phyloP scores from a whole-genome alignment of 2,888 invertebrate genomes.

The Dusona sp. region DNA sequence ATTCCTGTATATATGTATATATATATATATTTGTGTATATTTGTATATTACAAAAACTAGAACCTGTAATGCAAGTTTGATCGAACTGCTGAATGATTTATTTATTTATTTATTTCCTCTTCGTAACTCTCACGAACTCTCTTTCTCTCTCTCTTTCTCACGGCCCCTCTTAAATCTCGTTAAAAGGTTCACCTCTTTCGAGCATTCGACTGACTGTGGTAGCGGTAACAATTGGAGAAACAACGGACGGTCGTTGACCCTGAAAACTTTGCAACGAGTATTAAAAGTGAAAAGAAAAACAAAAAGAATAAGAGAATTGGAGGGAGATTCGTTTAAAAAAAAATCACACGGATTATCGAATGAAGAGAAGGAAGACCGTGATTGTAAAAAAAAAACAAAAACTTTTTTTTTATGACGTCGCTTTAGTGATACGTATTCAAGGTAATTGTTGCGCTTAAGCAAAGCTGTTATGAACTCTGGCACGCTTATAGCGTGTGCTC shows the following conservation, averaged over 20 bases:
- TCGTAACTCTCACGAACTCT: neutral
- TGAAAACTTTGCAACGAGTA: constrained; percentile 47
- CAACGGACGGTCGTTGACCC: constrained; percentile 53
- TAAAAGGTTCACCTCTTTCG: constrained; percentile 31
- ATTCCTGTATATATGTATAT: constrained; percentile 17
- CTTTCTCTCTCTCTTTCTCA: neutral
- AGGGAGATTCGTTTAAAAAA: neutral
- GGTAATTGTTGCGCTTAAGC: constrained; percentile 63
- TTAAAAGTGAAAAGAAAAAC: neutral
- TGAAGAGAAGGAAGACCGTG: constrained; percentile 6
- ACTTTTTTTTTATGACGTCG: constrained; percentile 12
- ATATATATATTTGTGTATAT: constrained; percentile 16
- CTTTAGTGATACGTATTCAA: constrained; percentile 41
- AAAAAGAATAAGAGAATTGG: neutral
- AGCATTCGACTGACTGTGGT: constrained; percentile 46
- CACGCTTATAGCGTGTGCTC: constrained; percentile 37
- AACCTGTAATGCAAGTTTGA: constrained; percentile 59
- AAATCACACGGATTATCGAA: constrained; percentile 34
- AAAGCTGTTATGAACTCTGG: constrained; percentile 35
- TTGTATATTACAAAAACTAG: constrained; percentile 48
- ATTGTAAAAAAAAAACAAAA: constrained; percentile 6
- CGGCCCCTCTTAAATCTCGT: constrained; percentile 15
- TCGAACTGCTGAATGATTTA: constrained; percentile 51
- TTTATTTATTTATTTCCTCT: constrained; percentile 18
- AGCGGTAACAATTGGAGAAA: constrained; percentile 56